A percentile compares a stretch with the other conserved stretches of the same genome.
phyloP scores from a whole-genome alignment of 2,113 vertebrate species.

The Neogale vison region DNA sequence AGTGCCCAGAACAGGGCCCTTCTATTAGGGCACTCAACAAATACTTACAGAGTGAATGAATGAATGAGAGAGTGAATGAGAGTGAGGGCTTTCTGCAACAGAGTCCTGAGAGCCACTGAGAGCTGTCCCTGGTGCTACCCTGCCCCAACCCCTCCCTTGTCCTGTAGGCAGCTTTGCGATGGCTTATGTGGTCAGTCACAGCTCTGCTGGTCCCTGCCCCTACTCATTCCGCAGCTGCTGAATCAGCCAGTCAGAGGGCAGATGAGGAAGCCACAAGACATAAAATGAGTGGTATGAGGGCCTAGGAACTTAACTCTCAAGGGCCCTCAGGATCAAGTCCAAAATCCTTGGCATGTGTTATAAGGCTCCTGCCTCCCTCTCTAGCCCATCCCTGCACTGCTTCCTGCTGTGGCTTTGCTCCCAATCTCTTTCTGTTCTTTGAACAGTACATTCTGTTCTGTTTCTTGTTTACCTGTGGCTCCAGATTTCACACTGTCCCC shows the following conservation, averaged over 20 bases:
- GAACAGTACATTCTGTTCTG: background rate
- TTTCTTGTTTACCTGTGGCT: background rate
- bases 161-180: background rate
- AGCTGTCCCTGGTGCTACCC: constrained; percentile 66
- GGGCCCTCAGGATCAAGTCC: background rate
- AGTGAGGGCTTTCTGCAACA: background rate
- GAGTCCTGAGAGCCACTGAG: background rate
- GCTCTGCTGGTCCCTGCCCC: background rate
- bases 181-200: background rate
- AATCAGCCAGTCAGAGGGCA: background rate
- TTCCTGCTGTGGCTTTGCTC: background rate
- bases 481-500: background rate
- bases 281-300: background rate
- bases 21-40: background rate
- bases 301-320: background rate
- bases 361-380: background rate
- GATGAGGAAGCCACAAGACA: background rate
- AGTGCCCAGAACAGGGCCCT: background rate
- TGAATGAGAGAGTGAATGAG: background rate
- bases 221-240: background rate
- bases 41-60: background rate
- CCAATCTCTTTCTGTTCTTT: background rate
- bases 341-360: background rate
- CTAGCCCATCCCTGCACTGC: background rate
- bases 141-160: background rate